These are phyloP conservation scores for Drosophila falleni DNA, from an alignment of 2,888 invertebrate genomes.

Conservation along the genomic window DNA sequence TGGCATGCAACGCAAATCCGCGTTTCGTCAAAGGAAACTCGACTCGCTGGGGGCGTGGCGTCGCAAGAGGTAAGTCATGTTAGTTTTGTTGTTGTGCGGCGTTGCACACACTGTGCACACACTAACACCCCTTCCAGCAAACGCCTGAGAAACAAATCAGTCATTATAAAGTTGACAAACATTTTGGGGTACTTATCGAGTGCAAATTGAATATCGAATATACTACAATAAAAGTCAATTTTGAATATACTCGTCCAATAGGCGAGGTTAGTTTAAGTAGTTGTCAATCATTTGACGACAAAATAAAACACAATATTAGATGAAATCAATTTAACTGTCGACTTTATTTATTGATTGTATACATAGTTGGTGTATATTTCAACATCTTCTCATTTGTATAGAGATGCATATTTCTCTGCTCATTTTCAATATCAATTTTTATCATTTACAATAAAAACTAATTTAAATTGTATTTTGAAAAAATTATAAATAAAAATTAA, in stretches of 20 bases:
- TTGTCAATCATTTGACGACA: not conserved
- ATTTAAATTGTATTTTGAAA: too few relatives aligned
- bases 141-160: not conserved
- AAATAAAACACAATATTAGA: not conserved
- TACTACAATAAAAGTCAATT: not conserved
- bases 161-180: not conserved
- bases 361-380: too few relatives aligned
- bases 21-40: slow-evolving; percentile 84
- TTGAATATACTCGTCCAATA: not conserved
- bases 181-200: slow-evolving; percentile 24
- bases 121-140: not conserved
- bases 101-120: too few relatives aligned
- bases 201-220: slow-evolving; percentile 6
- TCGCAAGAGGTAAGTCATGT: slow-evolving; percentile 82
- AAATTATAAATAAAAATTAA: too few relatives aligned
- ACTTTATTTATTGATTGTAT: not conserved
- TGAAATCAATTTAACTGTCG: not conserved
- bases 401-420: too few relatives aligned
- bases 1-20: slow-evolving; percentile 83
- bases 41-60: slow-evolving; percentile 83
- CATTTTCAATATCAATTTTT: too few relatives aligned
- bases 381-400: too few relatives aligned
- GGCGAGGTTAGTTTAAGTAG: slow-evolving; percentile 1
- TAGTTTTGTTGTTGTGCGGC: too few relatives aligned
- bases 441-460: too few relatives aligned